Evolutionary conservation across 2,113 vertebrate genomes (phyloP).

Genomic region (Rhegmatorhina hoffmannsi): DNA sequence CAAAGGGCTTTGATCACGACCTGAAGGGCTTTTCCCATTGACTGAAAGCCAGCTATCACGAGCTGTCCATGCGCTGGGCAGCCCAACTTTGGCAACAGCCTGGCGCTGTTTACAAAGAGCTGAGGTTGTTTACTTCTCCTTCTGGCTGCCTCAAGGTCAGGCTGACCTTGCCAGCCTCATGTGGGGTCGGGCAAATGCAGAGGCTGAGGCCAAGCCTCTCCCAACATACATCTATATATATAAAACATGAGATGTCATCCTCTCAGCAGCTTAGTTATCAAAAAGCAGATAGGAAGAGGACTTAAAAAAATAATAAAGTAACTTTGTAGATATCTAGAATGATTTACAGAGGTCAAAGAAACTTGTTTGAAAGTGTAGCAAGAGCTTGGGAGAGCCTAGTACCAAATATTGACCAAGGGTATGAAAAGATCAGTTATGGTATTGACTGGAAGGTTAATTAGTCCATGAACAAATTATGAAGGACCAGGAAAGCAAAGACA

Average conservation of each 20-base stretch:
- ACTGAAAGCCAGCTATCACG: too few species aligned
- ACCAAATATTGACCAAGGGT: background rate
- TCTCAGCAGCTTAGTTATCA: background rate
- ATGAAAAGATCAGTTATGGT: background rate
- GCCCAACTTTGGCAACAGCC: too few species aligned
- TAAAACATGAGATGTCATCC: background rate
- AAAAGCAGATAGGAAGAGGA: background rate
- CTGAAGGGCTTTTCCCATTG: too few species aligned
- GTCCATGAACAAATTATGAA: background rate
- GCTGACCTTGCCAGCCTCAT: too few species aligned
- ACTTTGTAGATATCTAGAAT: background rate
- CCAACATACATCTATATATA: too few species aligned
- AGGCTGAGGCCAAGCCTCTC: too few species aligned
- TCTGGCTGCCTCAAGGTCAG: too few species aligned
- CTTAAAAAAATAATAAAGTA: background rate
- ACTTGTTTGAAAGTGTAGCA: background rate
- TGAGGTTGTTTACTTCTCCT: too few species aligned
- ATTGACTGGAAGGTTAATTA: background rate
- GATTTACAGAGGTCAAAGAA: background rate
- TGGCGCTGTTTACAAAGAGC: too few species aligned
- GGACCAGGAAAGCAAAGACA: background rate
- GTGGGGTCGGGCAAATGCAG: too few species aligned
- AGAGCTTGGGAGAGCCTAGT: background rate
- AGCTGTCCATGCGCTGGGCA: too few species aligned
- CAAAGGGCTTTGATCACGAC: too few species aligned